Percentiles rank a stretch among this genome's conserved stretches.
phyloP scores from a whole-genome alignment of 2,888 invertebrate species.

The Anoncus sp. region DNA sequence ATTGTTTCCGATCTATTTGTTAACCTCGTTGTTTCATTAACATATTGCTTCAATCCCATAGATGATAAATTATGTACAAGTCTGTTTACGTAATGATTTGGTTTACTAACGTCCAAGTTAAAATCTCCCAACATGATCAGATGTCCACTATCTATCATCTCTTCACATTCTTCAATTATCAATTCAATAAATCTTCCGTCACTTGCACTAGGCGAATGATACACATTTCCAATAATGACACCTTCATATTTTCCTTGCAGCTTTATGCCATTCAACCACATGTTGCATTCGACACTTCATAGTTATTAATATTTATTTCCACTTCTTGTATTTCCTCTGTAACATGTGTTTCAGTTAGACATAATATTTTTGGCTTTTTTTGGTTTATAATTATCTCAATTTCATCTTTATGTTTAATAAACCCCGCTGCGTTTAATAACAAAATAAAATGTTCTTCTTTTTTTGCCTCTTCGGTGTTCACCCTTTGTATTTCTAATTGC shows the following conservation, averaged over 20 bases:
- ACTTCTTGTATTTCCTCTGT: conserved; percentile 18
- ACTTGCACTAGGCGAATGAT: conserved; percentile 47
- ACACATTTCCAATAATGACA: conserved; percentile 35
- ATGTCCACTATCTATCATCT: conserved; percentile 22
- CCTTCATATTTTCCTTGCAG: conserved; percentile 29
- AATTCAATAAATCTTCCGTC: conserved; percentile 45
- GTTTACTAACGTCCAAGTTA: conserved; percentile 15
- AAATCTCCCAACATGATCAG: conserved; percentile 42
- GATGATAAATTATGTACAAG: conserved; percentile 18
- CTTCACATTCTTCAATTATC: conserved; percentile 43
- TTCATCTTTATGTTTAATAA: conserved; percentile 54
- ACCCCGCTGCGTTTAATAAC: conserved; percentile 46
- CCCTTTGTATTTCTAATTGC: conserved; percentile 34
- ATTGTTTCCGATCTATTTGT: no score
- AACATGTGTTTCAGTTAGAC: conserved; percentile 39
- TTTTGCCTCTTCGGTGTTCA: neutral
- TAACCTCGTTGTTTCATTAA: no score
- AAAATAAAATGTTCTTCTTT: conserved; percentile 2
- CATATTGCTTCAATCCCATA: conserved; percentile 50
- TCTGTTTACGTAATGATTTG: conserved; percentile 36
- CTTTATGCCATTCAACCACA: conserved; percentile 32
- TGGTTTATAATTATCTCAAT: conserved; percentile 22
- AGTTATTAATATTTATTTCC: conserved; percentile 28
- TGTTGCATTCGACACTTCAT: conserved; percentile 28
- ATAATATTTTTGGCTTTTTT: conserved; percentile 30